Evolutionary conservation across 2,113 vertebrate species (phyloP), one percentile per base, ranked within the genome.

Genomic region (Gallinago undulata): DNA sequence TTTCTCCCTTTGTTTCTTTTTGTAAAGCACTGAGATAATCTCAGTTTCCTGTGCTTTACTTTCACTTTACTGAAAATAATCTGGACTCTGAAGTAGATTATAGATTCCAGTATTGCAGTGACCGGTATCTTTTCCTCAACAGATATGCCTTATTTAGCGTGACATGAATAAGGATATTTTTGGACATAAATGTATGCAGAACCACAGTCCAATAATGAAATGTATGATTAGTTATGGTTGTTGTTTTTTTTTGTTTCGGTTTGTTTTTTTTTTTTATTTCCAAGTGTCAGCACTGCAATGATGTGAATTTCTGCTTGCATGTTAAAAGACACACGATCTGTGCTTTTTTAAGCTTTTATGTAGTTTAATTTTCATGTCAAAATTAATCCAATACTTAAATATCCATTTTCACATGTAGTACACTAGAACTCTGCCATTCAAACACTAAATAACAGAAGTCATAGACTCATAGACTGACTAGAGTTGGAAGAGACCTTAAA

Each of bases 261-360:
- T 31, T 28, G 11, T 10, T 13, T 64, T 9, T 48, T 9, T 48
- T 30, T 55, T 14, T 39, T 30, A 43, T 6, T n/a, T 23, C 33
- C 6, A 48, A 72, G 16, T 47, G n/a, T 43, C 86, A 70, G 1
- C 66, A 17, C 25, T 64, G 27, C 39, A 51, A 22, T 56, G n/a
- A 48, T 28, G 2, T 60, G 39, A 72, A 15, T 73, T 84, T 93
- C 51, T 81, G 9, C 35, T 60, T 56, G 13, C 47, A 21, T 67
- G 39, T 51, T 84, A 23, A 35, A 73, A 84, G 31, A 24, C 28
- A 31, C 1, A 24, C 3, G 43, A 9, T 57, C 30, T 3, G 1
- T 73, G 16, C 7, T 50, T 60, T 80, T 19, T 70, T 53, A 39
- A 0, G 1, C 10, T 81, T 87, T 70, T 47, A 4, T 0, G 0